These are phyloP conservation scores for Aphelinus atriplicis DNA, from an alignment of 1,140 invertebrate species.

Conservation along the genomic window DNA sequence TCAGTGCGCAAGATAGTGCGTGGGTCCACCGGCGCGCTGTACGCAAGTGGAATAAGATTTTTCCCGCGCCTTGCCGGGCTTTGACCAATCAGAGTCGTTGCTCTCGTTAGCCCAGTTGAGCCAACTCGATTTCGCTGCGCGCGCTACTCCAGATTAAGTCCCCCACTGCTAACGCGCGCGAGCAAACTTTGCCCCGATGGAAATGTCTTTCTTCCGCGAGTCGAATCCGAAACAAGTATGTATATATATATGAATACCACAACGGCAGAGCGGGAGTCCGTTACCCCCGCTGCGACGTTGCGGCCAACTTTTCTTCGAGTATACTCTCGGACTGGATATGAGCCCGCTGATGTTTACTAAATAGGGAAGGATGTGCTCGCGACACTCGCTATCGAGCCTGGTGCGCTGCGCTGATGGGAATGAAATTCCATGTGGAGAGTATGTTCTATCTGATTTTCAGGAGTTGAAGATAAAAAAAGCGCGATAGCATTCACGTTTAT, in stretches of 20 bases:
- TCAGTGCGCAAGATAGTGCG: too few relatives aligned
- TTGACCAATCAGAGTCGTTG: slow-evolving; percentile 21
- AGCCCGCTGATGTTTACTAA: too few relatives aligned
- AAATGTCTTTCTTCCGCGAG: slow-evolving; percentile 20
- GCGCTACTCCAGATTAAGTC: background rate
- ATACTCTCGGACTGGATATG: background rate
- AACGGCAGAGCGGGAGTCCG: too few relatives aligned
- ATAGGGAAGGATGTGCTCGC: too few relatives aligned
- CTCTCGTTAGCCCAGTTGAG: slow-evolving; percentile 3
- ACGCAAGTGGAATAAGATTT: slow-evolving; percentile 7
- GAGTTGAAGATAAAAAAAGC: too few relatives aligned
- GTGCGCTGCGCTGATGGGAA: too few relatives aligned
- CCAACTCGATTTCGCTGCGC: slow-evolving; percentile 6
- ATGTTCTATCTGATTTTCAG: too few relatives aligned
- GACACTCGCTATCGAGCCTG: too few relatives aligned
- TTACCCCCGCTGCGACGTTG: background rate
- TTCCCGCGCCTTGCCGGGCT: background rate
- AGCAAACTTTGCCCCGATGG: slow-evolving; percentile 12
- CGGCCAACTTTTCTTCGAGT: background rate
- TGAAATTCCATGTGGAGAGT: too few relatives aligned
- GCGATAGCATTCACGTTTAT: too few relatives aligned
- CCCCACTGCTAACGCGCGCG: background rate
- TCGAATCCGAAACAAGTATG: slow-evolving; percentile 7
- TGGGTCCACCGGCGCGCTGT: background rate
- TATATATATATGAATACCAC: slow-evolving; percentile 1